Percentiles rank a stretch among this genome's conserved stretches.
Conservation (phyloP, 2,113 vertebrate species). For the Irena cyanogastra region DNA sequence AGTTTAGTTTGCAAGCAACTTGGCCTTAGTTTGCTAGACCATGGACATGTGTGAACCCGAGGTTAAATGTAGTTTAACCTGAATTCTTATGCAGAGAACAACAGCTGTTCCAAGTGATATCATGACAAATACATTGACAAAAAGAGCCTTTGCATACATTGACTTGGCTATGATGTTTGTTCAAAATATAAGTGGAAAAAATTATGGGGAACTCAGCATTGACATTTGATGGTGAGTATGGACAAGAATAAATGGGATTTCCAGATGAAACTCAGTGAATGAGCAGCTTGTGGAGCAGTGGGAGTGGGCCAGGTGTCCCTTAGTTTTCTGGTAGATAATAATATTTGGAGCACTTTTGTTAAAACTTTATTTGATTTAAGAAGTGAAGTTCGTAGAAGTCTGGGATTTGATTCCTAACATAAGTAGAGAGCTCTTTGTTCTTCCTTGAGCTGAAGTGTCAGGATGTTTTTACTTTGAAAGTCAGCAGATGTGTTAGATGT, state of each 20-base stretch:
- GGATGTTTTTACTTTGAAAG: no score
- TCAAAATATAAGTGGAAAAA: background rate
- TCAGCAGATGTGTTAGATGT: fast-evolving
- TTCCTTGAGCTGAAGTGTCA: background rate
- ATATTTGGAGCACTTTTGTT: background rate
- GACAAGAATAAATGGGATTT: background rate
- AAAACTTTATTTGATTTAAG: background rate
- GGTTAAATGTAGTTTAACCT: background rate
- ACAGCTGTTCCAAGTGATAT: background rate
- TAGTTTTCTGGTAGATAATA: background rate
- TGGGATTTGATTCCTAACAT: background rate
- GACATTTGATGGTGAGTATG: background rate
- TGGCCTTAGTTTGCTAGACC: background rate
- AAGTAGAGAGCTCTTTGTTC: background rate
- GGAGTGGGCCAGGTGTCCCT: background rate
- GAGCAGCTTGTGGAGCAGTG: background rate
- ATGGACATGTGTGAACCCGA: background rate
- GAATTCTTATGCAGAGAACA: background rate
- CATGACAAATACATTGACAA: background rate
- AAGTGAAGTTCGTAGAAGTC: background rate
- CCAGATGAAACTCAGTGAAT: background rate
- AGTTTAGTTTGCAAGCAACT: background rate
- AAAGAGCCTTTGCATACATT: background rate
- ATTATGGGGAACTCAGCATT: fast-evolving
- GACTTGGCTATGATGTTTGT: background rate